Percentiles rank a stretch among this genome's conserved stretches.
Evolutionary conservation across 2,888 invertebrate species (phyloP).

Genomic region (Cristatella mucedo): DNA sequence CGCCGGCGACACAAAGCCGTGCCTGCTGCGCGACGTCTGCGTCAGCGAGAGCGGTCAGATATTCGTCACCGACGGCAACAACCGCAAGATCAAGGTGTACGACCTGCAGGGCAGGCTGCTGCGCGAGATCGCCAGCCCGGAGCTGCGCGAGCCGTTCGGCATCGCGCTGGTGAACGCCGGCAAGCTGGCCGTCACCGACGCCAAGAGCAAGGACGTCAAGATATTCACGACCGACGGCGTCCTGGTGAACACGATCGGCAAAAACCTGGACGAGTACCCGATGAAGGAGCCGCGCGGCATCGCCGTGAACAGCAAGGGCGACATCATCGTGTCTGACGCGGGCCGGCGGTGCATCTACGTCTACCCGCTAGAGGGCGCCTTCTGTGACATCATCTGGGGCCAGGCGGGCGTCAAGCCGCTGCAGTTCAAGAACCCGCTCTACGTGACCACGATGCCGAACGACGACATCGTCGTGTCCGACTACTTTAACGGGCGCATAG

Average conservation of each 20-base stretch:
- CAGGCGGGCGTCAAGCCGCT: constrained; percentile 7
- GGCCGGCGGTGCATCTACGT: constrained; percentile 2
- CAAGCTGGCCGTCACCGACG: constrained; percentile 2
- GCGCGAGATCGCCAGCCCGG: background rate
- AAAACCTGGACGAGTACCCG: constrained; percentile 3
- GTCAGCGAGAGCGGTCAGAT: background rate
- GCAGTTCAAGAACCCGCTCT: constrained; percentile 4
- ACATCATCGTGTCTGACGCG: constrained; percentile 4
- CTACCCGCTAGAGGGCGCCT: constrained; percentile 2
- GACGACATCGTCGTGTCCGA: constrained; percentile 8
- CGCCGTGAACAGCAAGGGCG: constrained; percentile 8
- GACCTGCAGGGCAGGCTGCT: background rate
- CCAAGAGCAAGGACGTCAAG: constrained; percentile 6
- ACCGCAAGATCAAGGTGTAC: constrained; percentile 7
- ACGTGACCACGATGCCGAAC: constrained; percentile 1
- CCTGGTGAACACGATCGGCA: background rate
- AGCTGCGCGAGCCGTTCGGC: constrained; percentile 4
- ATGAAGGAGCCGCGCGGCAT: constrained; percentile 4
- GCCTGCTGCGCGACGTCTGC: background rate
- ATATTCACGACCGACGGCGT: constrained; percentile 3
- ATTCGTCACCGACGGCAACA: constrained; percentile 5
- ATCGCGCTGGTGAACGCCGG: background rate
- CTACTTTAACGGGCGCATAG: constrained; percentile 5
- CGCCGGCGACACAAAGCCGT: constrained; percentile 1
- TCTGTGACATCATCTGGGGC: constrained; percentile 8